phyloP scores from a whole-genome alignment of 2,113 vertebrate species.

The Oncorhynchus nerka region DNA sequence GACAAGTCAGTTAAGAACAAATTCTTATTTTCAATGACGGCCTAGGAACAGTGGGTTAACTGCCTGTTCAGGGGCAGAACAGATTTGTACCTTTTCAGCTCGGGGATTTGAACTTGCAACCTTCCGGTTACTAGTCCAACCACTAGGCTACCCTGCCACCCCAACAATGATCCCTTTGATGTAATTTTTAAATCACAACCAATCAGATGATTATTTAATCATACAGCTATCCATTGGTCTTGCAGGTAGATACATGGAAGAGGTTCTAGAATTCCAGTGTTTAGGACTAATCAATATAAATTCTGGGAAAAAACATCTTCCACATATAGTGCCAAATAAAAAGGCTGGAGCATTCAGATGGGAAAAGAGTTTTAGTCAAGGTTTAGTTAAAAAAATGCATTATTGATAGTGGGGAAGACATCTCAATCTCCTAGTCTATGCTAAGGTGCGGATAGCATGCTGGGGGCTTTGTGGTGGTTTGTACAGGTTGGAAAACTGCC shows the following conservation, averaged over 20 bases:
- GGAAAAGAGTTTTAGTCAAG: not conserved
- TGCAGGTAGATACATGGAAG: not conserved
- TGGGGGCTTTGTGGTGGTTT: not conserved
- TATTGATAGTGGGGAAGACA: not conserved
- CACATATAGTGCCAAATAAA: not conserved
- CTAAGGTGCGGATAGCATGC: not conserved
- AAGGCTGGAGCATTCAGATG: not conserved
- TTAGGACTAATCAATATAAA: not conserved
- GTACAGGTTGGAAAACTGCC: not conserved
- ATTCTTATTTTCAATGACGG: no score
- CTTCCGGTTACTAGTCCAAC: no score
- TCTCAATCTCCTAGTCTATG: not conserved
- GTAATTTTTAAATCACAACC: no score
- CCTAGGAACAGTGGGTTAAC: no score
- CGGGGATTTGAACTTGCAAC: no score
- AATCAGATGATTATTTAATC: not conserved
- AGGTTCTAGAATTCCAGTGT: not conserved
- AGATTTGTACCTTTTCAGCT: no score
- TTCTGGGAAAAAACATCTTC: not conserved
- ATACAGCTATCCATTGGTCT: not conserved
- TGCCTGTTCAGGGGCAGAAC: no score
- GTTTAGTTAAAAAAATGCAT: not conserved
- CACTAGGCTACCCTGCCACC: no score
- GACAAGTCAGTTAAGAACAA: no score
- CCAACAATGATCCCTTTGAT: not conserved